phyloP scores from a whole-genome alignment of 2,797 vertebrate species.

The Galagoides demidoff region DNA sequence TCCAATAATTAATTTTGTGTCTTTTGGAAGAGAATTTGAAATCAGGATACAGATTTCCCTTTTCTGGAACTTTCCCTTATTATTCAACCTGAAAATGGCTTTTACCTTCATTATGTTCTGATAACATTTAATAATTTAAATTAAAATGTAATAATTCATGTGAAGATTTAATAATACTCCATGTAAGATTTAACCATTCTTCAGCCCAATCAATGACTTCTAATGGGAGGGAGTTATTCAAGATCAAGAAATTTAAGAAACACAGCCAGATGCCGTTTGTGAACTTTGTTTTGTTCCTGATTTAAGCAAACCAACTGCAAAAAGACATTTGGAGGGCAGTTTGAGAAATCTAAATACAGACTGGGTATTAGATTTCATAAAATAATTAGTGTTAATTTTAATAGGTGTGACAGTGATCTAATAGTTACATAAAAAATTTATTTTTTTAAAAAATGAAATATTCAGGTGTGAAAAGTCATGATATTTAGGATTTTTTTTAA shows the following conservation, averaged over 20 bases:
- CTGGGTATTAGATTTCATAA: constrained; percentile 1
- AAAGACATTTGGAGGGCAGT: not conserved
- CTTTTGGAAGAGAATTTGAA: constrained; percentile 39
- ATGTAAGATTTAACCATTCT: constrained; percentile 9
- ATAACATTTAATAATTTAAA: constrained; percentile 35
- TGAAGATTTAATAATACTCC: constrained; percentile 31
- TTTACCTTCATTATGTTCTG: constrained; percentile 22
- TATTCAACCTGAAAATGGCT: constrained; percentile 29
- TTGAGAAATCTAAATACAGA: constrained; percentile 34
- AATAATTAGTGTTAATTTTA: constrained; percentile 43
- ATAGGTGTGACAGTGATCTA: not conserved
- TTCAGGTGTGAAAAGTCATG: not conserved
- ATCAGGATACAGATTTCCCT: not conserved
- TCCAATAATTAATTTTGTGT: constrained; percentile 11
- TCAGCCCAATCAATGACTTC: not conserved
- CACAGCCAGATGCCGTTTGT: not conserved
- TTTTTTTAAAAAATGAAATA: constrained; percentile 52
- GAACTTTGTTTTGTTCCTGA: not conserved
- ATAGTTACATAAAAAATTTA: not conserved
- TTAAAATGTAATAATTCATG: constrained; percentile 41
- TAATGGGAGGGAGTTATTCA: constrained; percentile 5
- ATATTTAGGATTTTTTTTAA: constrained; percentile 53
- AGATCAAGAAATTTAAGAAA: constrained; percentile 41
- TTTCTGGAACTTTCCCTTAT: constrained; percentile 56
- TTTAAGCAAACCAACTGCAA: constrained; percentile 15